Conservation (phyloP, 2,888 invertebrate species). For the Tetanocera ferruginea region DNA sequence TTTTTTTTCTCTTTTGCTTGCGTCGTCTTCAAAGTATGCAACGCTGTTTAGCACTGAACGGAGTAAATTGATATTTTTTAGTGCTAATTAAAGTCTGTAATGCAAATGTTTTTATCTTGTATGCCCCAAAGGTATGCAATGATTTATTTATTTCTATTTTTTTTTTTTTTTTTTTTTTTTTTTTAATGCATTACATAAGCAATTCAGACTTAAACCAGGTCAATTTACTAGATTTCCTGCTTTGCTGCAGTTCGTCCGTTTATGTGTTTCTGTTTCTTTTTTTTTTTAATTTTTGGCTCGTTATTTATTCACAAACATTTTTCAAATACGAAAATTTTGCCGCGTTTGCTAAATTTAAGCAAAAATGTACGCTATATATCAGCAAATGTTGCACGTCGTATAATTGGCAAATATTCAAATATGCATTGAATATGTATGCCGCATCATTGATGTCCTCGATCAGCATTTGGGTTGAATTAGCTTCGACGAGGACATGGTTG, state of each 20-base stretch:
- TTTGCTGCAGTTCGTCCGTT: background rate
- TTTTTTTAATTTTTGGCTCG: constrained; percentile 6
- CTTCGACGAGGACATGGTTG: no score
- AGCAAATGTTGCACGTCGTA: no score
- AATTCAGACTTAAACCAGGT: constrained; percentile 5
- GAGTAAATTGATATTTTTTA: background rate
- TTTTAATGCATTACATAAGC: background rate
- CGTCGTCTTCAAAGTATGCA: background rate
- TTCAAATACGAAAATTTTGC: background rate
- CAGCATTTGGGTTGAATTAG: background rate
- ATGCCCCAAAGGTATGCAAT: background rate
- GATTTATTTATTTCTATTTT: no score
- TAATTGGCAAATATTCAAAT: constrained; percentile 32
- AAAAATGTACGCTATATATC: no score
- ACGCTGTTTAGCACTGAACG: background rate
- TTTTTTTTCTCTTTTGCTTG: background rate
- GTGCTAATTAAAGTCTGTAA: background rate
- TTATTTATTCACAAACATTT: constrained; percentile 16
- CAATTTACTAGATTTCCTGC: constrained; percentile 4
- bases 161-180: background rate
- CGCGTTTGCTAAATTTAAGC: background rate
- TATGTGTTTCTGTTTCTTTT: no score
- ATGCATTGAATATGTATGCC: background rate
- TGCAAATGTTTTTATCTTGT: constrained; percentile 10
- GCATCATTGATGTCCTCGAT: background rate